A percentile compares a stretch with the other conserved stretches of the same genome.
phyloP scores from a whole-genome alignment of 1,140 invertebrate genomes.

The Macrosteles quadrilineatus region DNA sequence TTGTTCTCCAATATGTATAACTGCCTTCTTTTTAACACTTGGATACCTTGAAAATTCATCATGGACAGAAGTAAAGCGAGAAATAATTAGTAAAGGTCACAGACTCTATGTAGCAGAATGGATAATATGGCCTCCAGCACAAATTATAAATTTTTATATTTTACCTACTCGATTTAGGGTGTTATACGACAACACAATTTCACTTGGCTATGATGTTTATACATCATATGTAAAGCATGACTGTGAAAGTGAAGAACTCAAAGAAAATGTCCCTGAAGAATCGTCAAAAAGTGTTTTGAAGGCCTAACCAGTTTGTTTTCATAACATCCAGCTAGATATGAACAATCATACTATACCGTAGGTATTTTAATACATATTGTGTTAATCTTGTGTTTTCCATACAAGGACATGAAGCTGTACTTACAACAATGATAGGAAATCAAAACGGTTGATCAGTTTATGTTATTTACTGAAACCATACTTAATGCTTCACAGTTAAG shows the following conservation, averaged over 20 bases:
- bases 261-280: too few species aligned
- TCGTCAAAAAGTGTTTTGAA: too few species aligned
- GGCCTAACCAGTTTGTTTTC: too few species aligned
- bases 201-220: constrained; percentile 87
- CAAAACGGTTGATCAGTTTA: too few species aligned
- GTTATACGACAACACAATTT: constrained; percentile 88
- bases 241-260: background rate
- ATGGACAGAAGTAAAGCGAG: constrained; percentile 63
- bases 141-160: constrained; percentile 86
- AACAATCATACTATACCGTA: too few species aligned
- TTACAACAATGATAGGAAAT: too few species aligned
- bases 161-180: constrained; percentile 82
- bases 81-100: constrained; percentile 77
- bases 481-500: too few species aligned
- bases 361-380: too few species aligned
- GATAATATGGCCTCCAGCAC: constrained; percentile 80
- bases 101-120: constrained; percentile 80
- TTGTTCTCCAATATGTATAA: constrained; percentile 82
- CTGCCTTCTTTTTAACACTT: constrained; percentile 77
- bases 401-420: too few species aligned
- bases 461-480: too few species aligned
- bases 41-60: constrained; percentile 69
- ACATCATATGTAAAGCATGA: constrained; percentile 87
- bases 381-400: too few species aligned
- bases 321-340: too few species aligned